A percentile compares a stretch with the other conserved stretches of the same genome.
Conservation (phyloP, 2,888 invertebrate genomes). For the Oxystoma pomonae region DNA sequence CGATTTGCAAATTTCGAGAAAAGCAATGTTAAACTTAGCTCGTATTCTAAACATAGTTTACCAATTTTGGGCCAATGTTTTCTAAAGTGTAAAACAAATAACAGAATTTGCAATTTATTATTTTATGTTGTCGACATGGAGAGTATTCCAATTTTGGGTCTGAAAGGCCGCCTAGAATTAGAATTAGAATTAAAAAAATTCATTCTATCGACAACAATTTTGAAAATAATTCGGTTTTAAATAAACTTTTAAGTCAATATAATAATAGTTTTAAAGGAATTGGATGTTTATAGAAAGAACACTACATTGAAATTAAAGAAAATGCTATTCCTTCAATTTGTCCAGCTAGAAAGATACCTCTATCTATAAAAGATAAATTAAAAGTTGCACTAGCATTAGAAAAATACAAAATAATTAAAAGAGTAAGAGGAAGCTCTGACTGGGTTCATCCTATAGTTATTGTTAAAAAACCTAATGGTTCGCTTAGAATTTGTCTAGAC, state of each 20-base stretch:
- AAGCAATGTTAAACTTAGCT: too few species aligned
- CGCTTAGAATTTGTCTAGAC: slow-evolving; percentile 22
- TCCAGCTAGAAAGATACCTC: slow-evolving; percentile 34
- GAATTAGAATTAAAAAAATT: slow-evolving; percentile 12
- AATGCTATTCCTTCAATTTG: slow-evolving; percentile 31
- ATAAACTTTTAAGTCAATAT: slow-evolving; percentile 12
- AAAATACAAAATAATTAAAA: slow-evolving; percentile 13
- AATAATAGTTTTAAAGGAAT: slow-evolving; percentile 25
- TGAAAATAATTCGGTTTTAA: not conserved
- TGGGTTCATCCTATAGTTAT: slow-evolving; percentile 21
- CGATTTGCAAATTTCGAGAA: too few species aligned
- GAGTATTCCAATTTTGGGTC: slow-evolving; percentile 14
- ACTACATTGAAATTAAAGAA: slow-evolving; percentile 30
- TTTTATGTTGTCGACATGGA: slow-evolving; percentile 18
- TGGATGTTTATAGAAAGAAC: slow-evolving; percentile 27
- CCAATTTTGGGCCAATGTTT: slow-evolving; percentile 6
- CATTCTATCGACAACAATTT: slow-evolving; percentile 5
- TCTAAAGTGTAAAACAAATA: slow-evolving; percentile 11
- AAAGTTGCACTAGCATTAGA: slow-evolving; percentile 31
- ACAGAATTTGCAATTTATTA: slow-evolving; percentile 6
- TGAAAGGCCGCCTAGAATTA: slow-evolving; percentile 12
- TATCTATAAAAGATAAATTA: slow-evolving; percentile 36
- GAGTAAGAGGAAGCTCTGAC: slow-evolving; percentile 14
- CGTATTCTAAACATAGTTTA: too few species aligned
- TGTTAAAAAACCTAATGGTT: slow-evolving; percentile 15